Conservation (phyloP, 2,113 vertebrate genomes). For the Monopterus albus region DNA sequence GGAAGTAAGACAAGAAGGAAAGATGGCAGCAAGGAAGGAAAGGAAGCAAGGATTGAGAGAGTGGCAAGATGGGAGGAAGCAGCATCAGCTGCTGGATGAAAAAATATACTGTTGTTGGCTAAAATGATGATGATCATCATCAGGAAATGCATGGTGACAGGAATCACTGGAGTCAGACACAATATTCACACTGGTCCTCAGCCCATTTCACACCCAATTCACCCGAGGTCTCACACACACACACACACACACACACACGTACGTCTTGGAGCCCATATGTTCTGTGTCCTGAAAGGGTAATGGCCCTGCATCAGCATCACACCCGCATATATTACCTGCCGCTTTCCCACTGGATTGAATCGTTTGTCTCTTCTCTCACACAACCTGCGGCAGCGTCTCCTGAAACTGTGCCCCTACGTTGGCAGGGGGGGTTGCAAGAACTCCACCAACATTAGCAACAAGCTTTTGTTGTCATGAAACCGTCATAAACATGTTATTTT, state of each 20-base stretch:
- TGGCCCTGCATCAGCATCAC: constrained; percentile 48
- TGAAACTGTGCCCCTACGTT: too few species aligned
- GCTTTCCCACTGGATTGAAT: too few species aligned
- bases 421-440: too few species aligned
- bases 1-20: background rate
- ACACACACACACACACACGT: background rate
- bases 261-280: constrained; percentile 68
- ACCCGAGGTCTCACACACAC: constrained; percentile 24
- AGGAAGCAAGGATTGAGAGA: background rate
- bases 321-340: constrained; percentile 14
- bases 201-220: constrained; percentile 65
- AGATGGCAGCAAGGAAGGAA: background rate
- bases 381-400: too few species aligned
- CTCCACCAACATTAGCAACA: too few species aligned
- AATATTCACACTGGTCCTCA: constrained; percentile 29
- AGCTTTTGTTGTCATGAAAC: too few species aligned
- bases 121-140: constrained; percentile 26
- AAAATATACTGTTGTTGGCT: constrained; percentile 2
- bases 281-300: constrained; percentile 73
- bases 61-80: background rate
- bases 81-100: constrained; percentile 32
- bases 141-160: background rate
- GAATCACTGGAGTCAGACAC: constrained; percentile 40
- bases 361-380: too few species aligned
- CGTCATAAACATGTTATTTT: too few species aligned